Conservation (phyloP, 2,113 vertebrate genomes). For the Hippoglossus stenolepis region DNA sequence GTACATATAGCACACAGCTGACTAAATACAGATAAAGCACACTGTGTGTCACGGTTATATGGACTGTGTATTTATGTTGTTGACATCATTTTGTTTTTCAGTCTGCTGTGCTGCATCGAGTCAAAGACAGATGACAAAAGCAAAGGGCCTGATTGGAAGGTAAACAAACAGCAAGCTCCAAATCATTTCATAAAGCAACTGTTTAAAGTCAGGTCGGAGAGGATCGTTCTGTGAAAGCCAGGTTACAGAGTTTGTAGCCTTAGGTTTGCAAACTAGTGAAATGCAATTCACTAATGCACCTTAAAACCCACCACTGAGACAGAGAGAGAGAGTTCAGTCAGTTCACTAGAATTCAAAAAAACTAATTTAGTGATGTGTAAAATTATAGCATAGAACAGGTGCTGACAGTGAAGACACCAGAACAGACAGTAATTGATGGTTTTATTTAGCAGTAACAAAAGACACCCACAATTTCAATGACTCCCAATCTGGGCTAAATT, state of each 20-base stretch:
- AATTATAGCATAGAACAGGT: neutral
- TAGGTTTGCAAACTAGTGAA: neutral
- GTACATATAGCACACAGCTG: neutral
- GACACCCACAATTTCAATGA: too few species aligned
- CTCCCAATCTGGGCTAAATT: too few species aligned
- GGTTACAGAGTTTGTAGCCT: neutral
- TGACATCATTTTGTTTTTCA: slow-evolving; percentile 55
- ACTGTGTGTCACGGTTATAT: slow-evolving; percentile 8
- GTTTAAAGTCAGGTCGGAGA: neutral
- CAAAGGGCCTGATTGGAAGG: slow-evolving; percentile 35
- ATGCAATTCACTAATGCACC: neutral
- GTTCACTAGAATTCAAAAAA: neutral
- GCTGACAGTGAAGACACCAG: neutral
- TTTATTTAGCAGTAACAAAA: neutral
- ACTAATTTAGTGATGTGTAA: neutral
- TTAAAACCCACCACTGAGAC: neutral
- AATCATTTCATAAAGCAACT: neutral
- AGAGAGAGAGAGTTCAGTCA: neutral
- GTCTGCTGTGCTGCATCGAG: slow-evolving; percentile 15
- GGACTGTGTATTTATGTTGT: neutral
- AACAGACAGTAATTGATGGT: neutral
- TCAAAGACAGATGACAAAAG: slow-evolving; percentile 25
- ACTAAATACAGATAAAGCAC: too few species aligned
- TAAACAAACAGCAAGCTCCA: slow-evolving; percentile 24
- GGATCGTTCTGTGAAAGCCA: neutral